These are phyloP conservation scores for Linnaemya tessellans DNA, from an alignment of 2,888 invertebrate genomes.

Conservation along the genomic window DNA sequence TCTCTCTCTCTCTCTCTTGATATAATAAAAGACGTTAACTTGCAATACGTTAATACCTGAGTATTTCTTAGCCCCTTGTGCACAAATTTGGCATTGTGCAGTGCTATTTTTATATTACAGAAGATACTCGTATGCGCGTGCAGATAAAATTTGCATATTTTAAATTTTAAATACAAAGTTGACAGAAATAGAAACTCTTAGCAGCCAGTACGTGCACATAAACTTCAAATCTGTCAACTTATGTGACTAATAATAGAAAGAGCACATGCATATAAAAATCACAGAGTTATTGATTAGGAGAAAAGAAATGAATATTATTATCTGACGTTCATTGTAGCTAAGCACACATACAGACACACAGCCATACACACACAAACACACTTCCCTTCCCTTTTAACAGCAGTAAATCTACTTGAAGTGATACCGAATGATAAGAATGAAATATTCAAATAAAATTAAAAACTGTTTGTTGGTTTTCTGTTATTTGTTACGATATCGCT, in stretches of 20 bases:
- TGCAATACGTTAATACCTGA: no score
- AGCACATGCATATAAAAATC: slow-evolving; percentile 5
- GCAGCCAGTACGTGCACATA: background rate
- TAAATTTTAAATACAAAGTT: slow-evolving; percentile 1
- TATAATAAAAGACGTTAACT: no score
- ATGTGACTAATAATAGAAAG: slow-evolving; percentile 32
- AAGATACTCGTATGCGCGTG: background rate
- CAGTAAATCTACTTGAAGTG: slow-evolving; percentile 26
- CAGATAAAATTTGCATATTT: slow-evolving; percentile 44
- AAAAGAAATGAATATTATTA: slow-evolving; percentile 27
- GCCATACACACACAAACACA: background rate
- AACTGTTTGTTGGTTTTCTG: slow-evolving; percentile 31
- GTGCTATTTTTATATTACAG: no score
- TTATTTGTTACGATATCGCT: slow-evolving; percentile 24
- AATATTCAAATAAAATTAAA: slow-evolving; percentile 62
- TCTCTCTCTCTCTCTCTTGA: no score
- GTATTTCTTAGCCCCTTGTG: no score
- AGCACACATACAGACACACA: background rate
- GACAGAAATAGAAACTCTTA: background rate
- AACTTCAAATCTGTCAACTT: slow-evolving; percentile 17
- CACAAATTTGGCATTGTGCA: no score
- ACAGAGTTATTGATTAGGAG: slow-evolving; percentile 51
- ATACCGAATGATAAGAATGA: slow-evolving; percentile 54
- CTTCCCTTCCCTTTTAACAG: background rate
- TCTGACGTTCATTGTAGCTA: slow-evolving; percentile 27